Percentiles rank a stretch among this genome's conserved stretches.
phyloP scores from a whole-genome alignment of 2,113 vertebrate species.

The Syngnathus scovelli region DNA sequence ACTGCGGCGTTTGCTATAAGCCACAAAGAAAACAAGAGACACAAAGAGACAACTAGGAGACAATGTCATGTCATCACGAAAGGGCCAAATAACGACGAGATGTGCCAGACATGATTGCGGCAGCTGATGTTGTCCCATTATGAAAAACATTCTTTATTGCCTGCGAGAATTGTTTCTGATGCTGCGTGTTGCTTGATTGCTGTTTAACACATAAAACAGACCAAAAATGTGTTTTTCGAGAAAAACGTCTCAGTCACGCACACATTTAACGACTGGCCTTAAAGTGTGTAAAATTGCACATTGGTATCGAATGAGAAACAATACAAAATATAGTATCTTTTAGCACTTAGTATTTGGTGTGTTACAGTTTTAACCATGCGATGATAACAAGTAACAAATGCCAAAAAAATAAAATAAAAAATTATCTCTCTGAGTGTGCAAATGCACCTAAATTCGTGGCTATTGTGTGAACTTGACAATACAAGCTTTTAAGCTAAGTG shows the following conservation, averaged over 20 bases:
- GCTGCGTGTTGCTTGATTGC: neutral
- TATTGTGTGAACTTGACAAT: neutral
- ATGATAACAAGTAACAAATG: no score
- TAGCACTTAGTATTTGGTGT: no score
- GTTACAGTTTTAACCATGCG: no score
- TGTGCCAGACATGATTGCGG: slow-evolving; percentile 40
- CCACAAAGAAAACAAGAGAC: slow-evolving; percentile 55
- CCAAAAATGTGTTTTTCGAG: neutral
- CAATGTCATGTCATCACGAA: slow-evolving; percentile 41
- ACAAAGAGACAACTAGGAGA: slow-evolving; percentile 37
- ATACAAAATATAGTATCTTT: no score
- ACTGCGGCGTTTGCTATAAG: slow-evolving; percentile 50
- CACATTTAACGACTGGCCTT: no score
- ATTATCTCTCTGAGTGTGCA: neutral
- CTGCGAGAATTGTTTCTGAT: neutral
- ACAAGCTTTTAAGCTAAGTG: neutral
- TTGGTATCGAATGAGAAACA: no score
- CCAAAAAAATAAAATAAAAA: no score
- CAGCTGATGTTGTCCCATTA: slow-evolving; percentile 21
- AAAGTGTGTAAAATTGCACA: no score
- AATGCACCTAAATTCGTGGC: neutral
- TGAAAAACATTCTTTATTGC: neutral
- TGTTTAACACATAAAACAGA: neutral
- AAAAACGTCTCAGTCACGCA: neutral
- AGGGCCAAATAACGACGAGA: slow-evolving; percentile 39